Evolutionary conservation across 2,888 invertebrate genomes (phyloP).

Genomic region (Adineta ricciae): DNA sequence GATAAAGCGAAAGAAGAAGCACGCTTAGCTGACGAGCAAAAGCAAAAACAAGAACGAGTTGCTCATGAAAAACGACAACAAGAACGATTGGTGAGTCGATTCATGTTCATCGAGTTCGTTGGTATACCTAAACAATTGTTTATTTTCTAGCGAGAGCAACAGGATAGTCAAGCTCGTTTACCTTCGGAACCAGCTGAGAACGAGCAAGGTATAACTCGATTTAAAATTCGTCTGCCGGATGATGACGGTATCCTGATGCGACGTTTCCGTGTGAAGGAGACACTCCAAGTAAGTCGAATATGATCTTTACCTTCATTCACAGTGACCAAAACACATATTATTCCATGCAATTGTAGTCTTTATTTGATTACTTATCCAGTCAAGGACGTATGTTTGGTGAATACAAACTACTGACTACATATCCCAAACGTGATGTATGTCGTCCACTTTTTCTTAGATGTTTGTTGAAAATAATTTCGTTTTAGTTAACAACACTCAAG

Average conservation of each 20-base stretch:
- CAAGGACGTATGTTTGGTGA: conserved; percentile 75
- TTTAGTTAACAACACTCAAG: conserved; percentile 69
- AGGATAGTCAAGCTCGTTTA: conserved; percentile 46
- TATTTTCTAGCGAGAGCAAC: conserved; percentile 45
- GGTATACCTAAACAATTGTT: not conserved
- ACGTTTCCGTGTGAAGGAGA: conserved; percentile 60
- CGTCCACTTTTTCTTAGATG: too few relatives aligned
- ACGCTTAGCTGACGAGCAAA: conserved; percentile 56
- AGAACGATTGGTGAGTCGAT: conserved; percentile 43
- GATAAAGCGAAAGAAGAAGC: conserved; percentile 54
- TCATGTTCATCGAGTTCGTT: not conserved
- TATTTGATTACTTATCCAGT: conserved; percentile 76
- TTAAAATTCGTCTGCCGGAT: conserved; percentile 71
- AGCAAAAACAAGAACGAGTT: conserved; percentile 60
- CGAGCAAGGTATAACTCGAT: conserved; percentile 31
- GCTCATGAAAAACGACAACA: conserved; percentile 62
- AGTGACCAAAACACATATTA: not conserved
- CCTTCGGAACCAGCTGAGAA: conserved; percentile 49
- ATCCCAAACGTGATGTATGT: conserved; percentile 89
- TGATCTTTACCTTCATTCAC: not conserved
- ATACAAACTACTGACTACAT: conserved; percentile 81
- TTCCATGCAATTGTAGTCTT: conserved; percentile 56
- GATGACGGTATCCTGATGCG: conserved; percentile 63
- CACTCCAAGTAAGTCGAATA: conserved; percentile 35
- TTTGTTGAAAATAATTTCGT: conserved; percentile 42